A percentile compares a stretch with the other conserved stretches of the same genome.
Conservation (phyloP, 1,140 invertebrate genomes). For the Neuroterus valhalla region DNA sequence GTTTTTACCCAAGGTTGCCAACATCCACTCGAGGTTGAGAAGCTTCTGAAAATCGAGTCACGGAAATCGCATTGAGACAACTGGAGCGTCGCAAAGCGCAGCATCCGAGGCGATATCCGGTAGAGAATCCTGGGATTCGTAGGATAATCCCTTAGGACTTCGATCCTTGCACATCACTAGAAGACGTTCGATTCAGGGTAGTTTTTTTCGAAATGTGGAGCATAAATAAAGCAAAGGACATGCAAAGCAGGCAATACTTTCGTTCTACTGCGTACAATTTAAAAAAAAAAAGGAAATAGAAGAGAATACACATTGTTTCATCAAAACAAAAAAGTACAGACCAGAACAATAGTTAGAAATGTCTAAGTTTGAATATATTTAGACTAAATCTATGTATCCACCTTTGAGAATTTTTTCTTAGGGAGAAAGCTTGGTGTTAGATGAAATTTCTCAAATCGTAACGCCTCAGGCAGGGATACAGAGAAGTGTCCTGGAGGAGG, state of each 20-base stretch:
- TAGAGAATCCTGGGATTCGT: conserved; percentile 56
- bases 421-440: no score
- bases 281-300: background rate
- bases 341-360: no score
- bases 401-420: no score
- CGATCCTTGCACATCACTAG: conserved; percentile 46
- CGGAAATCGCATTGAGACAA: conserved; percentile 69
- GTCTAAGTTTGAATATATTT: no score
- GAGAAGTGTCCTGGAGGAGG: no score
- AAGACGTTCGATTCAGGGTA: conserved; percentile 37
- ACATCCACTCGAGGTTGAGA: conserved; percentile 41
- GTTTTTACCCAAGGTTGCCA: background rate
- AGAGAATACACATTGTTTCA: background rate
- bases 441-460: no score
- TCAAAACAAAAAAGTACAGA: no score
- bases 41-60: conserved; percentile 69
- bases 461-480: no score
- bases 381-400: no score
- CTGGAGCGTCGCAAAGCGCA: conserved; percentile 60
- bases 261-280: background rate
- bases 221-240: conserved; percentile 44
- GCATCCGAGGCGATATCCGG: conserved; percentile 54
- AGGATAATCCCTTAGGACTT: conserved; percentile 64
- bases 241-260: conserved; percentile 22
- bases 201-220: conserved; percentile 39